These are phyloP conservation scores for honey bee (Apis mellifera) DNA, from an alignment of 1,140 invertebrate species.

Conservation along the genomic window DNA sequence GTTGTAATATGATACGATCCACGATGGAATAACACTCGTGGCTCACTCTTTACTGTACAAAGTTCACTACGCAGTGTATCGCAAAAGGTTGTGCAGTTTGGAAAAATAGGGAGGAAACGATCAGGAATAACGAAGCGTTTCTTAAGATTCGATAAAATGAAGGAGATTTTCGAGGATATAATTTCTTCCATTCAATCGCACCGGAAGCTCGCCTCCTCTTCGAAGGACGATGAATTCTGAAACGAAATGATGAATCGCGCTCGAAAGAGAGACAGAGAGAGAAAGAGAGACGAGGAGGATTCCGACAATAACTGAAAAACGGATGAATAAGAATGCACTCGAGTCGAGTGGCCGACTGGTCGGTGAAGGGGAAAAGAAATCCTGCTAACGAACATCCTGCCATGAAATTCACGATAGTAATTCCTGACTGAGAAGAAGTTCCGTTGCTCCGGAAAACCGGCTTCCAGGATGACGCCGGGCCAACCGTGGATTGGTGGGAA, in stretches of 20 bases:
- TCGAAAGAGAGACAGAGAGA: not conserved
- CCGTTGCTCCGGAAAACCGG: conserved; percentile 51
- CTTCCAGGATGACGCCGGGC: conserved; percentile 20
- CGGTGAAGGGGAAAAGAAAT: conserved; percentile 54
- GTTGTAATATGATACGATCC: too few relatives aligned
- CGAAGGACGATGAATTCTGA: conserved; percentile 18
- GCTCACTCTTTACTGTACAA: too few relatives aligned
- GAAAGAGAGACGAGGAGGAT: conserved; percentile 14
- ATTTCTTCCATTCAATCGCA: conserved; percentile 14
- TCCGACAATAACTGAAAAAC: conserved; percentile 46
- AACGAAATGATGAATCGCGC: conserved; percentile 48
- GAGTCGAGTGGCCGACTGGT: conserved; percentile 54
- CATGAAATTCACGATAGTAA: conserved; percentile 49
- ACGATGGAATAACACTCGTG: too few relatives aligned
- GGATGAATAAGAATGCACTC: conserved; percentile 52
- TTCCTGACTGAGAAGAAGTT: conserved; percentile 39
- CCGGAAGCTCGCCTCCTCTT: conserved; percentile 9
- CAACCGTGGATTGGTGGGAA: too few relatives aligned
- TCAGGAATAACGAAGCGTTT: not conserved
- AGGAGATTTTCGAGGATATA: conserved; percentile 14
- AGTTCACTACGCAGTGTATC: not conserved
- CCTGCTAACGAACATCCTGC: conserved; percentile 66
- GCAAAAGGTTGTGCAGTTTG: not conserved
- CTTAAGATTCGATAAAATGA: conserved; percentile 4
- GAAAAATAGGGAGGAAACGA: not conserved